Conservation (phyloP, 2,113 vertebrate genomes). For the Phaethon lepturus region DNA sequence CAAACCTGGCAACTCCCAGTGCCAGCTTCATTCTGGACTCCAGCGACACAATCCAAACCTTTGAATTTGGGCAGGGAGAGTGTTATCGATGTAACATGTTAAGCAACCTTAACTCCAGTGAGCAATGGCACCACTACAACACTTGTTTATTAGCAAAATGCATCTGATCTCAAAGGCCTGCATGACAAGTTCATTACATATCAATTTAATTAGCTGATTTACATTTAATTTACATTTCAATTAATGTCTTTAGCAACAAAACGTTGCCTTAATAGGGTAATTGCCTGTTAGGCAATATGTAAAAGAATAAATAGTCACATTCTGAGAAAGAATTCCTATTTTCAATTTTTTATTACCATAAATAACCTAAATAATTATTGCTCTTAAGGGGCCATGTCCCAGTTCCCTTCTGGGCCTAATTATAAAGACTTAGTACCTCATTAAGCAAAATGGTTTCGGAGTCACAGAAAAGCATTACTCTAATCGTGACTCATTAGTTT, state of each 20-base stretch:
- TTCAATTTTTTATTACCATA: constrained; percentile 87
- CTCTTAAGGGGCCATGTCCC: constrained; percentile 81
- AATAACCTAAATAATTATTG: constrained; percentile 89
- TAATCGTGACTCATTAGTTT: constrained; percentile 85
- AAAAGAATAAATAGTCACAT: constrained; percentile 83
- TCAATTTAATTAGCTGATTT: constrained; percentile 88
- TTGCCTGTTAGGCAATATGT: constrained; percentile 86
- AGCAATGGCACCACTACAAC: constrained; percentile 60
- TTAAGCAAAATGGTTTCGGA: constrained; percentile 85
- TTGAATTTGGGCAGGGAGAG: neutral
- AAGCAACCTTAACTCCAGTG: constrained; percentile 61
- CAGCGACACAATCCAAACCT: neutral
- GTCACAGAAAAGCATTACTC: constrained; percentile 82
- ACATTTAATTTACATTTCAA: constrained; percentile 89
- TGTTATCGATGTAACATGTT: neutral
- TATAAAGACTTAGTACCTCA: constrained; percentile 88
- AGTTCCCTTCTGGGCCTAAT: constrained; percentile 87
- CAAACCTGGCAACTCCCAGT: neutral
- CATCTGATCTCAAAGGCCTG: constrained; percentile 80
- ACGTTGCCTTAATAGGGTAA: constrained; percentile 84
- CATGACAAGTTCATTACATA: constrained; percentile 85
- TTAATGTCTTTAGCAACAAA: constrained; percentile 87
- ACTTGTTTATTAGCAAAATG: constrained; percentile 80
- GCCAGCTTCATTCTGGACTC: neutral
- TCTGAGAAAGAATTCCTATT: constrained; percentile 85